Evolutionary conservation across 2,797 vertebrate species (phyloP).

Genomic region (Myoxocephalus aenaeus): DNA sequence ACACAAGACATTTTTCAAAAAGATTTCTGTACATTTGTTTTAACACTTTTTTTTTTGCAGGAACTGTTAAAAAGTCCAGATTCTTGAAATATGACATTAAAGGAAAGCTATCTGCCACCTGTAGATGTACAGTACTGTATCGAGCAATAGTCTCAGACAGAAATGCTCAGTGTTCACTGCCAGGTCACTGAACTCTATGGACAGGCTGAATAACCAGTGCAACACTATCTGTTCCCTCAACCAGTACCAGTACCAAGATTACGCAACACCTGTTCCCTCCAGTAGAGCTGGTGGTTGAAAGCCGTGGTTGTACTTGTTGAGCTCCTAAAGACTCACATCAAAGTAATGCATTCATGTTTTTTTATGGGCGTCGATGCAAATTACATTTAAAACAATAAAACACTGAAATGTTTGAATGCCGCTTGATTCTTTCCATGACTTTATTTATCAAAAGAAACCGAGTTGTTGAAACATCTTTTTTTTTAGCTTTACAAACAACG

Average conservation of each 20-base stretch:
- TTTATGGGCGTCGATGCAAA: too few species aligned
- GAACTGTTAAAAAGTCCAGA: neutral
- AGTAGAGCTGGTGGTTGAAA: neutral
- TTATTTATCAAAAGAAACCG: neutral
- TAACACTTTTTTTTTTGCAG: neutral
- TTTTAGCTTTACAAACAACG: too few species aligned
- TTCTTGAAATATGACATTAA: neutral
- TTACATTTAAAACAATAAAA: neutral
- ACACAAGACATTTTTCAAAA: neutral
- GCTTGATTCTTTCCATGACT: neutral
- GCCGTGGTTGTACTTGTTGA: constrained; percentile 3
- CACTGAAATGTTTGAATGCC: neutral
- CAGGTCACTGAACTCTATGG: neutral
- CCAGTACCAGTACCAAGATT: neutral
- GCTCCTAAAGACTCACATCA: neutral
- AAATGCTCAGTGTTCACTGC: constrained; percentile 2
- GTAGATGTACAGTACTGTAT: neutral
- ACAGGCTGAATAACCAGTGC: neutral
- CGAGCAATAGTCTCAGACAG: neutral
- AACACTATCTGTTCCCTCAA: neutral
- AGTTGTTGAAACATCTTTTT: neutral
- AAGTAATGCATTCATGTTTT: neutral
- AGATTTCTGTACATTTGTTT: neutral
- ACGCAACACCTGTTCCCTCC: neutral
- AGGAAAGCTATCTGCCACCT: neutral